phyloP scores from a whole-genome alignment of 2,113 vertebrate species.

The Macrotis lagotis region DNA sequence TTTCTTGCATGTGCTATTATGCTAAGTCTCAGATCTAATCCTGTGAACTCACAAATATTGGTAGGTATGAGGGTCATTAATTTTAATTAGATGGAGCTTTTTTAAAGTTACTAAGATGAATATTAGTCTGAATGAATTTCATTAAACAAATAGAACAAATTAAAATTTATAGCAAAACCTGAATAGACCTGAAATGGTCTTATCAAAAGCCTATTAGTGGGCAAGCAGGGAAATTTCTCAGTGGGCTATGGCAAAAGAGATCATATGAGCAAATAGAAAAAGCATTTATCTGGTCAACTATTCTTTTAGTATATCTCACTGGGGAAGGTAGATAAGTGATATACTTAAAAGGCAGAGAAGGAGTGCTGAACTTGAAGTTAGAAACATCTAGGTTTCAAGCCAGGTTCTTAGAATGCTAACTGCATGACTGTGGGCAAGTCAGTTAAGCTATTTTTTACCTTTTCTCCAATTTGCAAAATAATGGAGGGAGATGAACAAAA shows the following conservation, averaged over 20 bases:
- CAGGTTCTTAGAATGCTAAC: not conserved
- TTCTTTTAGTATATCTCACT: not conserved
- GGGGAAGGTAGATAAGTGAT: not conserved
- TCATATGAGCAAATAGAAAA: not conserved
- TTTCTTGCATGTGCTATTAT: conserved; percentile 49
- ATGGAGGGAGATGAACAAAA: not conserved
- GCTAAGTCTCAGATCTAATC: conserved; percentile 71
- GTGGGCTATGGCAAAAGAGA: not conserved
- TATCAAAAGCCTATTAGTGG: conserved; percentile 54
- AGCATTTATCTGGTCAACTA: not conserved
- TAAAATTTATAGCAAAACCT: conserved; percentile 76
- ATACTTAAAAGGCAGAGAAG: not conserved
- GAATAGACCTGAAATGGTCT: conserved; percentile 63
- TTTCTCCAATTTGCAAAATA: conserved; percentile 8
- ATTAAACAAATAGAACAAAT: conserved; percentile 84
- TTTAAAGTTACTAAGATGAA: conserved; percentile 76
- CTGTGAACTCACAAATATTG: conserved; percentile 76
- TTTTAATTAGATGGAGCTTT: conserved; percentile 82
- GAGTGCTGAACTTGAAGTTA: not conserved
- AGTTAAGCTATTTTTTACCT: not conserved
- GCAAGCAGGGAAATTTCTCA: not conserved
- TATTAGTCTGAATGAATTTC: conserved; percentile 80
- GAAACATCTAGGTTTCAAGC: not conserved
- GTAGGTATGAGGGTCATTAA: conserved; percentile 79
- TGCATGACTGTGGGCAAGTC: not conserved